Base-by-base conservation (phyloP, 1,140 invertebrate genomes). In the Lethocerus indicus region DNA sequence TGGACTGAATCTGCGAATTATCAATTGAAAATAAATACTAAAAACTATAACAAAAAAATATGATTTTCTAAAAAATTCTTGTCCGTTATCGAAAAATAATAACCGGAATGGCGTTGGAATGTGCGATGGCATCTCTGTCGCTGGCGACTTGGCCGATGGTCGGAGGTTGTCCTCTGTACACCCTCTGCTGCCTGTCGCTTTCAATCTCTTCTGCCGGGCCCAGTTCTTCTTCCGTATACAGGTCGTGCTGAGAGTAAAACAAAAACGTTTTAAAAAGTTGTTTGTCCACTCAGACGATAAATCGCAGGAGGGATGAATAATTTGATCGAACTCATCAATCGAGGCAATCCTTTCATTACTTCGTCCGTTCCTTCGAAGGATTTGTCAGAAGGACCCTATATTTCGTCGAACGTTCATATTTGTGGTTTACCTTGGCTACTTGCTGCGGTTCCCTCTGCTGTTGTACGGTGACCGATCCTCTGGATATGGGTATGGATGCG, bases 61-160 rank as follows among this genome's bases (percentile, higher is more conserved):
- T 4, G 18, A 16, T 36, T 6, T 4, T 49, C 18, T 13, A n/a
- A 32, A 27, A 26, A 3, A 26, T 28, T 18, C 32, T 16, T 27
- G n/a, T 29, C 21, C 12, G 20, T n/a, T 13, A 27, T 2, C 5
- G 25, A 37, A 9, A 4, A 37, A 23, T 47, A 36, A 24, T 47
- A 65, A 78, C 75, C 50, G 71, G 69, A 52, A 78, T 71, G 26
- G 77, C 70, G 55, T 75, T 74, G 49, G 76, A 71, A 51, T 71
- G 67, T 53, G 71, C 68, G 7, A 86, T 74, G 41, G 82, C 83
- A 67, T 87, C 84, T 58, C 84, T 74, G 60, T 87, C 84, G 18
- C 82, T 71, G 58, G 85, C 81, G 47, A 87, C 84, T 65, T 87
- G 83, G 50, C 82, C 82, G 40, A 88, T 75, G 16, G 79, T 84